Conservation (phyloP, 1,140 invertebrate genomes). For the Dolichoris vasculosae region DNA sequence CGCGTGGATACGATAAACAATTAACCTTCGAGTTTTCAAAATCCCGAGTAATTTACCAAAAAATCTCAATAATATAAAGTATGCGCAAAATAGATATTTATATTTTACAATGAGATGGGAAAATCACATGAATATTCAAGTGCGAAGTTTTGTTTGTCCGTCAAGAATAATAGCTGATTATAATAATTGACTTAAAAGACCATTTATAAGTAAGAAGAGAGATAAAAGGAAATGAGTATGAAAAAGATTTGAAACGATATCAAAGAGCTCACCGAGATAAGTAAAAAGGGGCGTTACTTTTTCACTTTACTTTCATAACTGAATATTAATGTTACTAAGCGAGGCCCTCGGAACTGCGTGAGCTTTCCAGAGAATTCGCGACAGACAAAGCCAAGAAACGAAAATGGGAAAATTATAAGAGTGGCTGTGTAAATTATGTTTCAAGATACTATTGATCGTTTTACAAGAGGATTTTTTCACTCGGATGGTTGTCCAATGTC, state of each 20-base stretch:
- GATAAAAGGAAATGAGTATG: slow-evolving; percentile 44
- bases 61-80: neutral
- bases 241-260: slow-evolving; percentile 48
- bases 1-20: no score
- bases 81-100: neutral
- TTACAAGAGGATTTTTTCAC: slow-evolving; percentile 15
- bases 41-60: neutral
- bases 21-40: no score
- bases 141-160: slow-evolving; percentile 36
- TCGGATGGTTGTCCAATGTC: neutral
- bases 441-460: slow-evolving; percentile 64
- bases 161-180: slow-evolving; percentile 48
- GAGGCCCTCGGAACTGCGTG: slow-evolving; percentile 55
- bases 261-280: slow-evolving; percentile 47
- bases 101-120: neutral
- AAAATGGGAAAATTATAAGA: slow-evolving; percentile 72
- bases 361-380: slow-evolving; percentile 25
- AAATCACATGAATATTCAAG: slow-evolving; percentile 45
- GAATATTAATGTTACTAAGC: slow-evolving; percentile 71
- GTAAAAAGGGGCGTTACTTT: slow-evolving; percentile 66
- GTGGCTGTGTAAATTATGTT: slow-evolving; percentile 68
- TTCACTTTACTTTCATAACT: slow-evolving; percentile 74
- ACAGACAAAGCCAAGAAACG: slow-evolving; percentile 58
- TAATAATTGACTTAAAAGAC: slow-evolving; percentile 69
- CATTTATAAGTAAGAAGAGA: slow-evolving; percentile 44